Base-by-base conservation (phyloP, 2,113 vertebrate genomes). In the Pogona vitticeps region DNA sequence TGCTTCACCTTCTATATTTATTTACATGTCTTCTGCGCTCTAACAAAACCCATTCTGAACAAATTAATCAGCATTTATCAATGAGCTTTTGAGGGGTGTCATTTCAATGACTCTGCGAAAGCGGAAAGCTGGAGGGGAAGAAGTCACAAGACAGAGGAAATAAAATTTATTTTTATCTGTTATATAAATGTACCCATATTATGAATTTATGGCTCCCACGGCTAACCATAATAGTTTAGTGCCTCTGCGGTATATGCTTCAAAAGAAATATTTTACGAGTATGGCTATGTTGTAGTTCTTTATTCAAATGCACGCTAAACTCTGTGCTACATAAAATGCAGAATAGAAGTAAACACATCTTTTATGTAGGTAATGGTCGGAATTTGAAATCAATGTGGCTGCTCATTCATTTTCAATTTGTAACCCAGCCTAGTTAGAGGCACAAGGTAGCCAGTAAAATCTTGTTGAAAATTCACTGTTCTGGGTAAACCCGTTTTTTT, bases 51-150 rank as follows among this genome's bases (percentile, higher is more conserved):
- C 94, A 91, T 88, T 93, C 90, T 85, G 80, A 92, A 92, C 89
- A 91, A 89, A 95, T 95, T 95, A 95, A 94, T 95, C 95, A 95
- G 90, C 92, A 94, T 95, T 94, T 91, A 95, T 95, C 95, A 95
- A 91, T 90, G 90, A 90, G 89, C 72, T 26, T 89, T 84, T 36
- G 86, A 91, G 92, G 89, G 93, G 90, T 93, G 92, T 93, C 94
- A 92, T 90, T 95, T 94, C 90, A 87, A 88, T 90, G 83, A 71
- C 59, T 91, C 92, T 89, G 90, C 88, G 92, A 92, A 95, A 94
- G 91, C 90, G 92, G 89, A 90, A 88, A 73, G 70, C 31, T 36
- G 20, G 67, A 10, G 56, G 86, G 88, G 85, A 88, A 86, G 90
- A 90, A 88, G 92, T 91, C 88, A 90, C 91, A 91, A 91, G 89